A percentile compares a stretch with the other conserved stretches of the same genome.
Evolutionary conservation across 1,140 invertebrate species (phyloP).

Genomic region (Drosophila eugracilis): DNA sequence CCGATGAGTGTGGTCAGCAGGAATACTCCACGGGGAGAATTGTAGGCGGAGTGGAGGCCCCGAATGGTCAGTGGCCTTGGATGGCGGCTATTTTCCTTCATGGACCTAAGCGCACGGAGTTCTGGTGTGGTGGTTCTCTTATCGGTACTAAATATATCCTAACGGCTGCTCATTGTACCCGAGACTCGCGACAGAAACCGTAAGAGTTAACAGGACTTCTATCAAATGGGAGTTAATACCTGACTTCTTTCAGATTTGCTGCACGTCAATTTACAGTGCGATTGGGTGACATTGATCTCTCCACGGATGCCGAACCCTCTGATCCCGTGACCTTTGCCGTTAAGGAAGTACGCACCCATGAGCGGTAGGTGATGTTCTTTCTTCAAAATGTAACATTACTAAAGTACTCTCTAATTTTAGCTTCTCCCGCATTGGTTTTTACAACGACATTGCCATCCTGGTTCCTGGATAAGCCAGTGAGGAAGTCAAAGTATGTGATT

Average conservation of each 20-base stretch:
- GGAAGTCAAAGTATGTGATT: conserved; percentile 92
- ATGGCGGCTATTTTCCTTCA: conserved; percentile 97
- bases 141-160: conserved; percentile 92
- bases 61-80: conserved; percentile 95
- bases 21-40: conserved; percentile 93
- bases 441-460: conserved; percentile 93
- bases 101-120: conserved; percentile 93
- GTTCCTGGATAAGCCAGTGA: conserved; percentile 88
- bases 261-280: conserved; percentile 94
- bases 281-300: conserved; percentile 94
- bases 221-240: background rate
- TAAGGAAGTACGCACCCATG: conserved; percentile 91
- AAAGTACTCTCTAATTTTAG: conserved; percentile 60
- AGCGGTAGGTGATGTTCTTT: conserved; percentile 74
- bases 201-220: conserved; percentile 85
- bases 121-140: conserved; percentile 97
- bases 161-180: conserved; percentile 96
- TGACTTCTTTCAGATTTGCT: conserved; percentile 88
- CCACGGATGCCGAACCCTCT: conserved; percentile 92
- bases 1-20: conserved; percentile 91
- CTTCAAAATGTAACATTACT: background rate
- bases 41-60: conserved; percentile 94
- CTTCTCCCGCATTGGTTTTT: conserved; percentile 94
- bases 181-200: conserved; percentile 94
- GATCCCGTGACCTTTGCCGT: conserved; percentile 91